A percentile compares a stretch with the other conserved stretches of the same genome.
Evolutionary conservation across 2,888 invertebrate species (phyloP).

Genomic region (Drosophila kambysellisi): DNA sequence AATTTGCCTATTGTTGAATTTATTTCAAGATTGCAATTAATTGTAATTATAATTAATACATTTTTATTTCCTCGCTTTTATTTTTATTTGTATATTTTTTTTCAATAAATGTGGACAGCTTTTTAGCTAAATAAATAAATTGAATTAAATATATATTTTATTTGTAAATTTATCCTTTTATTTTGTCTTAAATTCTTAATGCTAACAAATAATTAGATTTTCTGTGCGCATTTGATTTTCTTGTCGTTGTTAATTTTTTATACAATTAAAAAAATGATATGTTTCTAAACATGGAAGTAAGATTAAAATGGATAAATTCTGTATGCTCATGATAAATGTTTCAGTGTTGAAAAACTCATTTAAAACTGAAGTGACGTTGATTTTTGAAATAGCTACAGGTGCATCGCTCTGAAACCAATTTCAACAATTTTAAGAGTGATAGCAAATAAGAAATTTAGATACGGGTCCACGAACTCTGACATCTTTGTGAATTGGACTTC

Average conservation of each 20-base stretch:
- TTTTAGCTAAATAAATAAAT: neutral
- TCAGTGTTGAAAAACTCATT: neutral
- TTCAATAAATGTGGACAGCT: neutral
- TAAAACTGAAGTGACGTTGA: neutral
- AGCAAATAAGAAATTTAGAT: constrained; percentile 6
- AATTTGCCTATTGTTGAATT: neutral
- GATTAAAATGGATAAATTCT: neutral
- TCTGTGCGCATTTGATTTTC: neutral
- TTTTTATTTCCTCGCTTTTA: neutral
- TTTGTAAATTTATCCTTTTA: neutral
- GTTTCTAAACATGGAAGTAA: neutral
- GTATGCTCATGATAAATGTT: neutral
- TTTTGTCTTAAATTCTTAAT: neutral
- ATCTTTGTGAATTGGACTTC: constrained; percentile 57
- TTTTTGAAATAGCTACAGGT: neutral
- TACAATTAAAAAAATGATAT: neutral
- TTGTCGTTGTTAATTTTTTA: neutral
- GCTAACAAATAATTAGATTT: neutral
- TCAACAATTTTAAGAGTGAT: neutral
- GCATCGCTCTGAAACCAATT: neutral
- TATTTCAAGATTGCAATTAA: neutral
- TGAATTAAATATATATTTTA: neutral
- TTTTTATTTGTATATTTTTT: neutral
- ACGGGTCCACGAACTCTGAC: constrained; percentile 69
- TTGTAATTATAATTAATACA: too few relatives aligned